Evolutionary conservation across 30 jellyfish, hydroid and myxozoan genomes (phyloP).

Genomic region (Turritopsis rubra): DNA sequence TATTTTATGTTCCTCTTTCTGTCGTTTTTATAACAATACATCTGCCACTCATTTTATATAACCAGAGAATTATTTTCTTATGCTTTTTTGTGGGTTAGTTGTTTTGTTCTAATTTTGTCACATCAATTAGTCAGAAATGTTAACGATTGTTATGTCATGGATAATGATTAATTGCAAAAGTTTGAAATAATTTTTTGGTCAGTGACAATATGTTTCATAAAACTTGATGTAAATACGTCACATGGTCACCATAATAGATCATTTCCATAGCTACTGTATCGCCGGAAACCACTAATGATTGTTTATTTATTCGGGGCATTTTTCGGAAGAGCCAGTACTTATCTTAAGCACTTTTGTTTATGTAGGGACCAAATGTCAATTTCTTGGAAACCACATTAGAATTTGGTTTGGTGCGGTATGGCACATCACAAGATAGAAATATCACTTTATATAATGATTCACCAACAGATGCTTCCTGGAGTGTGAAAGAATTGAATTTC

Average conservation of each 20-base stretch:
- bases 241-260: background rate
- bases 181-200: background rate
- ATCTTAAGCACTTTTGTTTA: background rate
- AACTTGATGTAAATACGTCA: background rate
- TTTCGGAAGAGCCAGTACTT: no score
- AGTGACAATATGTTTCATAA: background rate
- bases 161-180: background rate
- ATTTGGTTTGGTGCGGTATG: slow-evolving; percentile 53
- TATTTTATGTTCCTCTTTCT: no score
- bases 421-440: slow-evolving; percentile 24
- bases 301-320: no score
- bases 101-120: background rate
- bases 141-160: background rate
- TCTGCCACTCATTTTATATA: background rate
- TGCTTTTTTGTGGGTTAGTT: background rate
- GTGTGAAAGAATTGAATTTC: background rate
- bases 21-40: background rate
- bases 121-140: background rate
- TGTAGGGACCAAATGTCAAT: slow-evolving; percentile 66
- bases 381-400: slow-evolving; percentile 36
- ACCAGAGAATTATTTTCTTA: background rate
- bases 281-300: no score
- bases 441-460: slow-evolving; percentile 43
- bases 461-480: slow-evolving; percentile 56
- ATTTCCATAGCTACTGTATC: no score